Conservation (phyloP, 1,140 invertebrate species). For the Mamestra configurata region DNA sequence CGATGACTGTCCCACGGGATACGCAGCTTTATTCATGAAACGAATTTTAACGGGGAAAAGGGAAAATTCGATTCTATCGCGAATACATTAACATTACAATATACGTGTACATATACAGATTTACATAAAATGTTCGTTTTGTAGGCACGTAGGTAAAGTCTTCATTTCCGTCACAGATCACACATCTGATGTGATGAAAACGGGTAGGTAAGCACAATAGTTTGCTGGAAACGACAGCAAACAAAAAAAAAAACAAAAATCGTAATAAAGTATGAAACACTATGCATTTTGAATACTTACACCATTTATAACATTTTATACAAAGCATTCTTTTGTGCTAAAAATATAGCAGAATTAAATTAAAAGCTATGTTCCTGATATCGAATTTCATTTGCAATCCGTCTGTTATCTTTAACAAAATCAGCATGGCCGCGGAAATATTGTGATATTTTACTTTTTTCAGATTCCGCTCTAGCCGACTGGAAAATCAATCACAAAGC, state of each 20-base stretch:
- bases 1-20: slow-evolving; percentile 73
- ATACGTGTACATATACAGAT: neutral
- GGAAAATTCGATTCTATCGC: slow-evolving; percentile 71
- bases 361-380: neutral
- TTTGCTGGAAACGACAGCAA: too few relatives aligned
- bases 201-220: too few relatives aligned
- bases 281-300: too few relatives aligned
- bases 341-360: neutral
- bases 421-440: slow-evolving; percentile 32
- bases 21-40: slow-evolving; percentile 74
- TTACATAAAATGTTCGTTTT: slow-evolving; percentile 31
- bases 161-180: too few relatives aligned
- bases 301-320: too few relatives aligned
- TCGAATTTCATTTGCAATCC: neutral
- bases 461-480: slow-evolving; percentile 52
- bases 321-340: too few relatives aligned
- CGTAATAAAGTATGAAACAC: too few relatives aligned
- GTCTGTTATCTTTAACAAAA: neutral
- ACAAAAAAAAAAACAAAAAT: too few relatives aligned
- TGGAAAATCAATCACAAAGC: slow-evolving; percentile 55
- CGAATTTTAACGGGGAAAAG: slow-evolving; percentile 69
- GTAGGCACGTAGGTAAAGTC: neutral
- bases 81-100: slow-evolving; percentile 61
- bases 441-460: slow-evolving; percentile 34
- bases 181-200: too few relatives aligned